phyloP scores from a whole-genome alignment of 2,797 vertebrate species.

The Eupleurogrammus muticus region DNA sequence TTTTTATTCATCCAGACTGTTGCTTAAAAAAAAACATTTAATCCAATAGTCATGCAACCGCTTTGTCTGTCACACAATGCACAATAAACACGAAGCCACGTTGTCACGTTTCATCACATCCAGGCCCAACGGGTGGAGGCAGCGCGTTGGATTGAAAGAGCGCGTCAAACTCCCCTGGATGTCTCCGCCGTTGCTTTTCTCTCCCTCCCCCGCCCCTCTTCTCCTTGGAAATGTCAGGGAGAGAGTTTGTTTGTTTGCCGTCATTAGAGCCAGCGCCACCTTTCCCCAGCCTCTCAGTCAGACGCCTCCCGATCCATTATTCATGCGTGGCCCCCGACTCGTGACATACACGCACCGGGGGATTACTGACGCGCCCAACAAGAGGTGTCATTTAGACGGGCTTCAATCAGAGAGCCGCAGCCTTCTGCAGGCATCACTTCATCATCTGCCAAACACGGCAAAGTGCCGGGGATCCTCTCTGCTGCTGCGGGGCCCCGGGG shows the following conservation, averaged over 20 bases:
- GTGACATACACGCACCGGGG: slow-evolving; percentile 64
- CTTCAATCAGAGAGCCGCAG: slow-evolving; percentile 56
- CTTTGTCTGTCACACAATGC: slow-evolving; percentile 31
- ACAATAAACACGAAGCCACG: slow-evolving; percentile 25
- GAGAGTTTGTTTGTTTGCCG: slow-evolving; percentile 72
- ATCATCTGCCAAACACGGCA: slow-evolving; percentile 49
- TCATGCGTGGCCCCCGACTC: slow-evolving; percentile 72
- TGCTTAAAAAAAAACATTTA: slow-evolving; percentile 21
- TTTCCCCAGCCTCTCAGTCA: slow-evolving; percentile 78
- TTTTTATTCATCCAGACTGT: slow-evolving; percentile 11
- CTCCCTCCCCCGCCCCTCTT: slow-evolving; percentile 15
- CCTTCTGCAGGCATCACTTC: slow-evolving; percentile 37
- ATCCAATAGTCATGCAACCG: slow-evolving; percentile 13
- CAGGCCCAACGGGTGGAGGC: slow-evolving; percentile 43
- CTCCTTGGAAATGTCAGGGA: slow-evolving; percentile 68
- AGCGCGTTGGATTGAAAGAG: slow-evolving; percentile 36
- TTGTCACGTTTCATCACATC: slow-evolving; percentile 47
- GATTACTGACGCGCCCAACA: slow-evolving; percentile 60
- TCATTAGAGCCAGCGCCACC: slow-evolving; percentile 72
- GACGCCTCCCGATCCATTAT: slow-evolving; percentile 78
- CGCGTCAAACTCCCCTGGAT: slow-evolving; percentile 33
- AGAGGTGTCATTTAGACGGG: slow-evolving; percentile 66
- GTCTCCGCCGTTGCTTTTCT: slow-evolving; percentile 13
- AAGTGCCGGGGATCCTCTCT: slow-evolving; percentile 19
- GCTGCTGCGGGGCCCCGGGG: slow-evolving; percentile 10